A percentile compares a stretch with the other conserved stretches of the same genome.
These are phyloP conservation scores for Symphodus melops DNA, from an alignment of 2,113 vertebrate genomes.

Conservation along the genomic window DNA sequence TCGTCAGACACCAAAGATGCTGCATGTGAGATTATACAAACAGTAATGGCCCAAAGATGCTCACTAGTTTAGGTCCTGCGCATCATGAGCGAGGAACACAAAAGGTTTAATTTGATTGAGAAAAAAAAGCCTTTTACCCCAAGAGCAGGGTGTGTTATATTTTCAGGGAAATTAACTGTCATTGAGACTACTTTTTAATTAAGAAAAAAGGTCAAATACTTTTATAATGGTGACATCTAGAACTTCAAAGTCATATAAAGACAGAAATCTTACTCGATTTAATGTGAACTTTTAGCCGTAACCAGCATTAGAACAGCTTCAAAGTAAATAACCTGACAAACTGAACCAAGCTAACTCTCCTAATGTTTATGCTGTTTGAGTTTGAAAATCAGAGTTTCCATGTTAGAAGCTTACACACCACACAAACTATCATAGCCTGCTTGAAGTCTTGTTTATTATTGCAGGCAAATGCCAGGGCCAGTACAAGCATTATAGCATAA, in stretches of 20 bases:
- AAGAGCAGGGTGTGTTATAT: no score
- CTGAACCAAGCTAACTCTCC: conserved; percentile 36
- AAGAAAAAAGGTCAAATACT: no score
- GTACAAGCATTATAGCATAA: conserved; percentile 64
- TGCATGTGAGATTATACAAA: background rate
- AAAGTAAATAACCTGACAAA: conserved; percentile 40
- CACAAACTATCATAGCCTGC: conserved; percentile 33
- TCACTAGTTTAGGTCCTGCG: background rate
- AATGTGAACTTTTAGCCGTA: no score
- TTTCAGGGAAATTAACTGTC: no score
- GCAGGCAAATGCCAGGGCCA: conserved; percentile 65
- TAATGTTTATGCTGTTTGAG: conserved; percentile 50
- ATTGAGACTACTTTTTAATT: no score
- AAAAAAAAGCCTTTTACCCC: no score
- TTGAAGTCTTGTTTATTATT: conserved; percentile 65
- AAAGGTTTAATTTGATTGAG: no score
- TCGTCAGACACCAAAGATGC: no score
- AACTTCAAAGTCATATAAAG: no score
- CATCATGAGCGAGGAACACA: no score
- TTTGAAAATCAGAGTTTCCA: conserved; percentile 61
- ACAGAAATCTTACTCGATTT: no score
- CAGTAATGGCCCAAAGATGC: background rate
- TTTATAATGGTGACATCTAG: no score
- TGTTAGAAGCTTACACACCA: conserved; percentile 40
- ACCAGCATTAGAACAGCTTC: conserved; percentile 25